Conservation (phyloP, 2,113 vertebrate species). For the Microcebus tavaratra region DNA sequence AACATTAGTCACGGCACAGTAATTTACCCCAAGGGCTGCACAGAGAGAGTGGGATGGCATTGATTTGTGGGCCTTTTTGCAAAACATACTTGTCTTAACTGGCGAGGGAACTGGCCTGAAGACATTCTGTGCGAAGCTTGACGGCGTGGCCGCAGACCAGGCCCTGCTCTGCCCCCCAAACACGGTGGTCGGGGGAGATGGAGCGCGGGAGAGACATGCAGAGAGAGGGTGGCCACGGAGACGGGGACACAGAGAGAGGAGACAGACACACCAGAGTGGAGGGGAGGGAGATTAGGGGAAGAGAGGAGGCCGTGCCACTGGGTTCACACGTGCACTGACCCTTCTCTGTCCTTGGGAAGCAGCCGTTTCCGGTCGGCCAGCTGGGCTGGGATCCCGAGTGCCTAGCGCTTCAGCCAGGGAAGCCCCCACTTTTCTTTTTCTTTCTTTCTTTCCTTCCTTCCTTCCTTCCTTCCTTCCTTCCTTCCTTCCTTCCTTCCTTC, state of each 20-base stretch:
- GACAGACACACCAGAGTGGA: too few species aligned
- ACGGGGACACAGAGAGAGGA: neutral
- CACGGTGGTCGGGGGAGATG: fast-evolving
- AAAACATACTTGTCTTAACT: neutral
- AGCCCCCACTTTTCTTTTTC: neutral
- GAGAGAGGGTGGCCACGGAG: neutral
- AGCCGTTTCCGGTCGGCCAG: neutral
- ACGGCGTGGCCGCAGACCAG: neutral
- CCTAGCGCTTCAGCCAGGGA: neutral
- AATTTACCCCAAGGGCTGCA: neutral
- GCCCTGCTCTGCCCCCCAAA: neutral
- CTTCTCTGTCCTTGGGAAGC: neutral
- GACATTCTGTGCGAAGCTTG: fast-evolving
- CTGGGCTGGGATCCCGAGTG: neutral
- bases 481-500: too few species aligned
- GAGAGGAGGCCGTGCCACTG: neutral
- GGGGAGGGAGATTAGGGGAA: too few species aligned
- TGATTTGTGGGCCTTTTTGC: conserved; percentile 29
- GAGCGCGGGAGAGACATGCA: neutral
- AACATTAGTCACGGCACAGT: neutral
- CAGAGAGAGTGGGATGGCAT: neutral
- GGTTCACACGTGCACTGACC: fast-evolving
- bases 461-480: too few species aligned
- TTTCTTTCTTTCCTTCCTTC: too few species aligned
- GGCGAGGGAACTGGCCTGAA: neutral